Evolutionary conservation across 2,113 vertebrate genomes (phyloP).

Genomic region (Andinoacara biseriatus): DNA sequence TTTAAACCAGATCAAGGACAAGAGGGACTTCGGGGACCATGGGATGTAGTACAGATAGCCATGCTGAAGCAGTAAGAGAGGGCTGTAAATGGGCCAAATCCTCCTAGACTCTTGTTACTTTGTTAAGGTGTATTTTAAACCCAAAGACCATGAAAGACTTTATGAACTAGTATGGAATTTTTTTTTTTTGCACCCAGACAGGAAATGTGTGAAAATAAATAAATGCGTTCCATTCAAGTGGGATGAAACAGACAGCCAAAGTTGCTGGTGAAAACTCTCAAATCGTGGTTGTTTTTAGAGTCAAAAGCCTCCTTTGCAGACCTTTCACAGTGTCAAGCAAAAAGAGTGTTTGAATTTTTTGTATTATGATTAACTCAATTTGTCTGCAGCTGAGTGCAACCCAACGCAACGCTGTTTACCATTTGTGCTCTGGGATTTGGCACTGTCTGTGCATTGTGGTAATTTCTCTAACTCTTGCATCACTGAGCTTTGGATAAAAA

Average conservation of each 20-base stretch:
- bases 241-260: not conserved
- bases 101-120: slow-evolving; percentile 42
- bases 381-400: slow-evolving; percentile 53
- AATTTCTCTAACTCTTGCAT: slow-evolving; percentile 73
- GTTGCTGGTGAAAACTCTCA: not conserved
- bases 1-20: slow-evolving; percentile 76
- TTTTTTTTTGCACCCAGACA: not conserved
- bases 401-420: slow-evolving; percentile 64
- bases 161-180: slow-evolving; percentile 14
- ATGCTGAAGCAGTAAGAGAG: slow-evolving; percentile 4
- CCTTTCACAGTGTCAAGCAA: not conserved
- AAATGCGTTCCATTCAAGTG: not conserved
- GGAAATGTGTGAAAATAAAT: not conserved
- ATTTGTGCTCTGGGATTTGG: slow-evolving; percentile 51
- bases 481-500: slow-evolving; percentile 70
- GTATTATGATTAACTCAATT: slow-evolving; percentile 34
- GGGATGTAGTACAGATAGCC: slow-evolving; percentile 38
- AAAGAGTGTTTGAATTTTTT: slow-evolving; percentile 22
- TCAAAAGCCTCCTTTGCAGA: not conserved
- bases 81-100: slow-evolving; percentile 61
- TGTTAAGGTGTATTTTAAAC: slow-evolving; percentile 49
- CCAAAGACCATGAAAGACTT: slow-evolving; percentile 22
- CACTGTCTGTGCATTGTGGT: slow-evolving; percentile 49
- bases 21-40: slow-evolving; percentile 49
- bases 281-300: not conserved